Base-by-base conservation (phyloP, 2,113 vertebrate genomes). In the Cyphomyrus discorhynchus region DNA sequence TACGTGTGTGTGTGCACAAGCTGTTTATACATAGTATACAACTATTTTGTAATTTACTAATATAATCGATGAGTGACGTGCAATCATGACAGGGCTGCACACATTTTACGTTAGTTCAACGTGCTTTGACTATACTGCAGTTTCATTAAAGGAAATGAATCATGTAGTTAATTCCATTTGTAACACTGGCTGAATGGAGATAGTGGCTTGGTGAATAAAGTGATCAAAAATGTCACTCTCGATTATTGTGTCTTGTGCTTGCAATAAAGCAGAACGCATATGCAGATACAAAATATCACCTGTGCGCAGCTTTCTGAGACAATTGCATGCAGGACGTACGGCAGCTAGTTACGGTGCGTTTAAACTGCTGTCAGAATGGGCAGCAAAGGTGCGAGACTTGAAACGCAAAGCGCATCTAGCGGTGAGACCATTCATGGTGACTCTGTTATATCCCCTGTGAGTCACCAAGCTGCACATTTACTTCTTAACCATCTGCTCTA, bases 401-500 rank as follows among this genome's bases (percentile, higher is more conserved):
- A 66, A 89, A 77, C n/a, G 4, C 5, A 7, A 19, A 62, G 52
- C 24, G 11, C 3, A 85, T 85, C 49, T 92, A 94, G 91, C 92
- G 93, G 93, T 95, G 93, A 95, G 95, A 95, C 95, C 96, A 96
- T 96, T 96, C 96, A 95, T 95, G 95, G 95, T 96, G 95, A 96
- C 96, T 96, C 90, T 95, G 95, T 96, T 96, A 96, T 92, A 93
- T 94, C n/a, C 94, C 93, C 93, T 92, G 93, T 93, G 93, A 94
- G 93, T 94, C 95, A 95, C 95, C 95, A 96, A 96, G 93, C 90
- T 93, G 95, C 93, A 95, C 94, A 95, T 96, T 95, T 95, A 95
- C 95, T 95, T 95, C 94, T 95, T 96, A 96, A 96, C 96, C 96
- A 96, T 96, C 96, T 96, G 96, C 96, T 96, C 95, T 91, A 92